A percentile compares a stretch with the other conserved stretches of the same genome.
Evolutionary conservation across 2,888 invertebrate genomes (phyloP).

Genomic region (Malthinus flaveolus): DNA sequence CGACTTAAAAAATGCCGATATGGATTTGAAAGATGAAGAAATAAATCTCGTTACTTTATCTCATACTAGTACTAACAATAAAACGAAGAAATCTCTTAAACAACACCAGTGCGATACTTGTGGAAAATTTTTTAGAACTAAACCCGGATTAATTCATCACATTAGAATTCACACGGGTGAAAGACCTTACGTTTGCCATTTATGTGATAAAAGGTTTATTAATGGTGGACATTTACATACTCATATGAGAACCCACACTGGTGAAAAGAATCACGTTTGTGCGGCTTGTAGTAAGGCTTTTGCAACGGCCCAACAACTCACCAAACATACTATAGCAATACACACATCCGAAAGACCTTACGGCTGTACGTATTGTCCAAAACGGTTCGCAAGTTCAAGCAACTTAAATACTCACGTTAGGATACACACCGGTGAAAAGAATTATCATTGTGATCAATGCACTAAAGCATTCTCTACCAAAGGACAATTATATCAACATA

Average conservation of each 20-base stretch:
- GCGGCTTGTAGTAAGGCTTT: conserved; percentile 53
- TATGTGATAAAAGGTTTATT: conserved; percentile 53
- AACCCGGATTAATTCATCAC: conserved; percentile 53
- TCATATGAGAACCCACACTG: conserved; percentile 55
- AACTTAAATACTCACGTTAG: conserved; percentile 53
- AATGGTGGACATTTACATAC: conserved; percentile 55
- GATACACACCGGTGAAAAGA: conserved; percentile 55
- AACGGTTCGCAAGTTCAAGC: conserved; percentile 53
- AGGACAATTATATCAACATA: conserved; percentile 53
- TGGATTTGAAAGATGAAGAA: conserved; percentile 41
- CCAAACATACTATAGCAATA: conserved; percentile 53
- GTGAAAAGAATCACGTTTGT: conserved; percentile 55
- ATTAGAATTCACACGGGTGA: conserved; percentile 54
- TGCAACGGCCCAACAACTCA: conserved; percentile 53
- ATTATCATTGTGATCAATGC: conserved; percentile 53
- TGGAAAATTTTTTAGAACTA: conserved; percentile 51
- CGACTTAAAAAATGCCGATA: conserved; percentile 39
- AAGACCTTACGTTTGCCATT: conserved; percentile 52
- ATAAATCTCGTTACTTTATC: conserved; percentile 34
- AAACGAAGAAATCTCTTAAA: conserved; percentile 41
- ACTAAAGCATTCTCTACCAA: conserved; percentile 54
- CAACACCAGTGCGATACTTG: conserved; percentile 54
- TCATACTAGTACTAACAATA: conserved; percentile 16
- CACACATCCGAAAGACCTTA: conserved; percentile 54
- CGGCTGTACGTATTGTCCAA: conserved; percentile 52